Conservation (phyloP, 2,888 invertebrate species). For the Azorinus chamasolen region DNA sequence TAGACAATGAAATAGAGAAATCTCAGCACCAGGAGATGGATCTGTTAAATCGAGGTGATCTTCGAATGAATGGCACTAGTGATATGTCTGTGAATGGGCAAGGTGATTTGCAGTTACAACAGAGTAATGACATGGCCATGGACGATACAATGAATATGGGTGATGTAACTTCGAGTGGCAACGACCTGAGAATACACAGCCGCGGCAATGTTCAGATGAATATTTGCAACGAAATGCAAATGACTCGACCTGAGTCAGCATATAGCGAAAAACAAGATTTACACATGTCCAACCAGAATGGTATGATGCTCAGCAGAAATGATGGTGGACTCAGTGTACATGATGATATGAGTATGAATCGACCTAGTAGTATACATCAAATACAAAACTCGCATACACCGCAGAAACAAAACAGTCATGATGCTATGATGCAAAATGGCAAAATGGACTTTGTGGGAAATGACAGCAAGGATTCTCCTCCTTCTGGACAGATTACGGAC, state of each 20-base stretch:
- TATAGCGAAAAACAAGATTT: slow-evolving; percentile 46
- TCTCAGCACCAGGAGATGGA: slow-evolving; percentile 23
- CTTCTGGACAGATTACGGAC: slow-evolving; percentile 46
- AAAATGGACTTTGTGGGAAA: slow-evolving; percentile 54
- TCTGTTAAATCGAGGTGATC: slow-evolving; percentile 40
- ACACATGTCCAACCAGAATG: slow-evolving; percentile 29
- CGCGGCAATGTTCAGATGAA: slow-evolving; percentile 44
- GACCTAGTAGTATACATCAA: slow-evolving; percentile 27
- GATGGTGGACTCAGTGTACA: slow-evolving; percentile 26
- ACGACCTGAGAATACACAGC: slow-evolving; percentile 42
- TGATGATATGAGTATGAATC: slow-evolving; percentile 28
- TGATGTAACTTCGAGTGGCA: slow-evolving; percentile 20
- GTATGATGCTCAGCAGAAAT: slow-evolving; percentile 32
- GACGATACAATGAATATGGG: slow-evolving; percentile 46
- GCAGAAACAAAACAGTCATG: slow-evolving; percentile 47
- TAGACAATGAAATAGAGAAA: slow-evolving; percentile 31
- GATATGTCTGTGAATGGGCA: slow-evolving; percentile 31
- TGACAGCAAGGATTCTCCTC: slow-evolving; percentile 35
- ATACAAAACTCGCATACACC: slow-evolving; percentile 33
- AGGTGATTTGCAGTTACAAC: slow-evolving; percentile 16
- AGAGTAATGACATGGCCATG: slow-evolving; percentile 39
- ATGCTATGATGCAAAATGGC: slow-evolving; percentile 35
- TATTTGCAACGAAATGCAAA: slow-evolving; percentile 42
- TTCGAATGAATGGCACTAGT: slow-evolving; percentile 29
- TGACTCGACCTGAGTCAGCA: slow-evolving; percentile 32